phyloP scores from a whole-genome alignment of 2,888 invertebrate species.

The Cremastinae sp. region DNA sequence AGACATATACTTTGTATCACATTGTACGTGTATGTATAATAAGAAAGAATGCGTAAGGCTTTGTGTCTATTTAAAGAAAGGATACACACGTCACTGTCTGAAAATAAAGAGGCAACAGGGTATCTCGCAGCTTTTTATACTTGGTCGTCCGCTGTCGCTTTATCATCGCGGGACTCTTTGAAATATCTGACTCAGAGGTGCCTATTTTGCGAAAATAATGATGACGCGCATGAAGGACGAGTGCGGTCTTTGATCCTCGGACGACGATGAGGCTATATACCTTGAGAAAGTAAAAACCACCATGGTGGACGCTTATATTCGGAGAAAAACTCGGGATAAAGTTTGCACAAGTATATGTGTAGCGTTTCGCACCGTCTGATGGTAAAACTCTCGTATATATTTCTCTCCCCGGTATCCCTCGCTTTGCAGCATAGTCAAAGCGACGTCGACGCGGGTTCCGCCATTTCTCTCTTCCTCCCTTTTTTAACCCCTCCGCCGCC shows the following conservation, averaged over 20 bases:
- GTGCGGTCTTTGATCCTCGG: slow-evolving; percentile 47
- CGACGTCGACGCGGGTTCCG: slow-evolving; percentile 45
- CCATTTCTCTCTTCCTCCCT: slow-evolving; percentile 26
- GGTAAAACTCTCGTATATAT: slow-evolving; percentile 34
- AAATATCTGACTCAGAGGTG: no score
- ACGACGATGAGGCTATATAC: slow-evolving; percentile 40
- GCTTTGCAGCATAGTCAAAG: slow-evolving; percentile 19
- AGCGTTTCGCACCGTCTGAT: slow-evolving; percentile 25
- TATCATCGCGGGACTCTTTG: no score
- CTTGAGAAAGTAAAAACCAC: slow-evolving; percentile 6
- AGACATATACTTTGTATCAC: no score
- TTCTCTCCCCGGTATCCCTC: not conserved
- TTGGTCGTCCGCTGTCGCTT: no score
- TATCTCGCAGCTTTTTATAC: no score
- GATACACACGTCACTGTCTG: no score
- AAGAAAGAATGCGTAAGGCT: no score
- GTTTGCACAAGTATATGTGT: slow-evolving; percentile 47
- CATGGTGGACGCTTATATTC: not conserved
- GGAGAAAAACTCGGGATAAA: slow-evolving; percentile 38
- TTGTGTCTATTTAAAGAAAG: no score
- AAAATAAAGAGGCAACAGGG: no score
- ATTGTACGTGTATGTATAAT: no score
- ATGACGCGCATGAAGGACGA: slow-evolving; percentile 37
- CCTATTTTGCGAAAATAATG: slow-evolving; percentile 31
- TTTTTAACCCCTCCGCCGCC: slow-evolving; percentile 12